Evolutionary conservation across 64 coral and sea anemone genomes (phyloP).

Genomic region (Actinia equina): DNA sequence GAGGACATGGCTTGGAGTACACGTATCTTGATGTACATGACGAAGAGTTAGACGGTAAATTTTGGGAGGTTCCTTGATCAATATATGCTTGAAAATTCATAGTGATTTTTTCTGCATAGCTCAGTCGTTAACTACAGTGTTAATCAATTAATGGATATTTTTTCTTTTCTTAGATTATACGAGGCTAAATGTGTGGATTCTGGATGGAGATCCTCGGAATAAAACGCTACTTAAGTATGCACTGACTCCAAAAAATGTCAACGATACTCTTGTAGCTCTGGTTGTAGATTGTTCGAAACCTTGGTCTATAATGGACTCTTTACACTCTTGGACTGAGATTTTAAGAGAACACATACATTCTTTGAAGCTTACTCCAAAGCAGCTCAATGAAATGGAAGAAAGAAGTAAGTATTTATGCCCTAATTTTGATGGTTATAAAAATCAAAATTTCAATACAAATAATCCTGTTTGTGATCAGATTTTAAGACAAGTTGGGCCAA

Average conservation of each 20-base stretch:
- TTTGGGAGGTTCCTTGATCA: conserved; percentile 29
- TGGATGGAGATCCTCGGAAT: conserved; percentile 91
- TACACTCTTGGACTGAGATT: conserved; percentile 90
- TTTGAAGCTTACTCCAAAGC: conserved; percentile 86
- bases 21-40: conserved; percentile 96
- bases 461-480: neutral
- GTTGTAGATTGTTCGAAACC: conserved; percentile 97
- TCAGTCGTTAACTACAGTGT: neutral
- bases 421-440: neutral
- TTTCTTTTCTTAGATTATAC: conserved; percentile 67
- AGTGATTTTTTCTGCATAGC: neutral
- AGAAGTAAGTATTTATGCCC: conserved; percentile 56
- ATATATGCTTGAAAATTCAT: conserved; percentile 3
- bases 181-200: conserved; percentile 92
- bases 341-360: conserved; percentile 97
- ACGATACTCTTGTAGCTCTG: conserved; percentile 68
- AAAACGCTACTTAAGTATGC: conserved; percentile 96
- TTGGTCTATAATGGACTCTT: conserved; percentile 95
- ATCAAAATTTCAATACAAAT: neutral
- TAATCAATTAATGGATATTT: neutral
- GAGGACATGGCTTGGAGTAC: conserved; percentile 96
- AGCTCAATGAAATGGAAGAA: conserved; percentile 98
- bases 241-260: conserved; percentile 80
- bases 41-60: conserved; percentile 94
- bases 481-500: neutral